Evolutionary conservation across 2,888 invertebrate genomes (phyloP), one percentile per base, ranked within the genome.

Genomic region (Dolomedes plantarius): DNA sequence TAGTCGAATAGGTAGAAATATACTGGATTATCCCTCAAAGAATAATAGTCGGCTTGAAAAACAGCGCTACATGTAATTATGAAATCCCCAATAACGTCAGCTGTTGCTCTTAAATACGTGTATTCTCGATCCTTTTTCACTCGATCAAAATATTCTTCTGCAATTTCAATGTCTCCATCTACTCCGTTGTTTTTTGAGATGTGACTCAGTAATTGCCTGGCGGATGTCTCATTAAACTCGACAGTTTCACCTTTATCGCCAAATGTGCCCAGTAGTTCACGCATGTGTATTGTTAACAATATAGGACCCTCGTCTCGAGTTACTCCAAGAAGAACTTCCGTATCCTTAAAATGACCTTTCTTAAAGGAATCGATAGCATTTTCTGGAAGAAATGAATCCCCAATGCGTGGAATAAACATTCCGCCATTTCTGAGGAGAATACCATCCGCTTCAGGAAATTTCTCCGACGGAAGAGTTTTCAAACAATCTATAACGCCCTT

Each of bases 371-470:
- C 41, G 0, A 74, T 29, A 6, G 87, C 78, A 0, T 64, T 41
- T 32, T 71, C 23, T 9, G 86, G 81, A 7, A 88, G 39, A 39
- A 88, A 87, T 0, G 80, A 65, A 27, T 88, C 77, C 0, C 75
- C 81, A 31, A 32, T 64, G 7, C 72, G 32, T 0, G 88, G 86
- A n/a, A 23, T 27, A 11, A 87, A 85, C 0, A 90, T 89, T 29
- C 89, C 78, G 88, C 89, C 89, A 27, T 85, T 83, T 31, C 88
- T 72, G 2, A 88, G 87, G 67, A 90, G 72, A 0, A 36, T 32
- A 65, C 73, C 64, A 7, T 90, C 88, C 11, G 74, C 68, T 16
- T 68, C 31, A 5, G 82, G 46, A 2, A 89, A 67, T 0, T 62
- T 62, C 19, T n/a, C 28, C 3, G 89, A 86, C 9, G 86, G 72